Percentiles rank a stretch among this genome's conserved stretches.
phyloP scores from a whole-genome alignment of 2,888 invertebrate genomes.

The Patella depressa region DNA sequence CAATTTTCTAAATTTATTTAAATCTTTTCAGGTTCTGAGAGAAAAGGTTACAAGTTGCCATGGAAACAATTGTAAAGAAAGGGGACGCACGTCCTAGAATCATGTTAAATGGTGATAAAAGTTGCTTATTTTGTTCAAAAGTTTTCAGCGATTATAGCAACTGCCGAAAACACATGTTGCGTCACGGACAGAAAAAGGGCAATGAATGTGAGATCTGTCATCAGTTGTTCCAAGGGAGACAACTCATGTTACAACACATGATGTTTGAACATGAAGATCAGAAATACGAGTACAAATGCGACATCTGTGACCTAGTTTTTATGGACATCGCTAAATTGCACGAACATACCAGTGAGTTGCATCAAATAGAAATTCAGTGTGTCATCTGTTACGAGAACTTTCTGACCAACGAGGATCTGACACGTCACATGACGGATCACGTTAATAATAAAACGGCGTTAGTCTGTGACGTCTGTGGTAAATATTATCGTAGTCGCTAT shows the following conservation, averaged over 20 bases:
- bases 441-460: neutral
- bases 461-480: neutral
- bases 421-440: neutral
- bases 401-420: neutral
- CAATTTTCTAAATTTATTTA: too few relatives aligned
- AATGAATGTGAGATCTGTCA: constrained; percentile 8
- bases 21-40: too few relatives aligned
- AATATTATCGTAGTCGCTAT: neutral
- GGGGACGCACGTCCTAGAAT: too few relatives aligned
- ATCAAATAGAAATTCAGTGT: neutral
- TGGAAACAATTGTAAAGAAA: too few relatives aligned
- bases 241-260: neutral
- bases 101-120: too few relatives aligned
- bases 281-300: neutral
- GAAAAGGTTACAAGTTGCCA: too few relatives aligned
- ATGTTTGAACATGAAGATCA: neutral
- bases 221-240: constrained; percentile 3
- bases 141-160: neutral
- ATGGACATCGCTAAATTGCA: neutral
- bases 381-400: neutral
- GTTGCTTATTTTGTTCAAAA: neutral
- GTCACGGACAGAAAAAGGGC: constrained; percentile 1
- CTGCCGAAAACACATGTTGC: neutral
- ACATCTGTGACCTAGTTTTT: neutral
- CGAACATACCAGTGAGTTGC: neutral